These are phyloP conservation scores for Nymphalis urticae DNA, from an alignment of 2,888 invertebrate species.

Conservation along the genomic window DNA sequence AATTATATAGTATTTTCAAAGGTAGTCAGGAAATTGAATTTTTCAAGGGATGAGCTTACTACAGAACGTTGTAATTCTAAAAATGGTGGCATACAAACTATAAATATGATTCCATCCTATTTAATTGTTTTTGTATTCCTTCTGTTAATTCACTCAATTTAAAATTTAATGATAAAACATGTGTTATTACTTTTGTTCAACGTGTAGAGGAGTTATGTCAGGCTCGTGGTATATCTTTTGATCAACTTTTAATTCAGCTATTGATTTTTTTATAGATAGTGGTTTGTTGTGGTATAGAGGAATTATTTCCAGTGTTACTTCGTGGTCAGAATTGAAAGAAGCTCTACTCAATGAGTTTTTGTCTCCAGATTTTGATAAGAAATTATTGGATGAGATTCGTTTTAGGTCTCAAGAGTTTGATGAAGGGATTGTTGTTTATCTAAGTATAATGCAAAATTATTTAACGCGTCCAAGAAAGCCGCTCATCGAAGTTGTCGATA, in stretches of 20 bases:
- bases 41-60: too few relatives aligned
- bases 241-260: not conserved
- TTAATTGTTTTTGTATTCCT: too few relatives aligned
- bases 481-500: not conserved
- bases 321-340: not conserved
- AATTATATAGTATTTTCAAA: too few relatives aligned
- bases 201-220: not conserved
- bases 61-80: too few relatives aligned
- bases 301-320: not conserved
- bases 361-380: not conserved
- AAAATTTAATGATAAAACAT: too few relatives aligned
- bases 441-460: constrained; percentile 4
- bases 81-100: too few relatives aligned
- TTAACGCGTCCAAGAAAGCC: not conserved
- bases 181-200: not conserved
- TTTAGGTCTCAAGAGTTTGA: not conserved
- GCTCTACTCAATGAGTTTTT: not conserved
- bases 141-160: too few relatives aligned
- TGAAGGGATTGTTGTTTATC: not conserved
- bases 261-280: not conserved
- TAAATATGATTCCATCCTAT: too few relatives aligned
- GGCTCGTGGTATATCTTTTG: not conserved
- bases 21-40: too few relatives aligned
- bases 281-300: not conserved
- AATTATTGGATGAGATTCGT: not conserved